Base-by-base conservation (phyloP, 2,888 invertebrate species). In the Muscina levida region DNA sequence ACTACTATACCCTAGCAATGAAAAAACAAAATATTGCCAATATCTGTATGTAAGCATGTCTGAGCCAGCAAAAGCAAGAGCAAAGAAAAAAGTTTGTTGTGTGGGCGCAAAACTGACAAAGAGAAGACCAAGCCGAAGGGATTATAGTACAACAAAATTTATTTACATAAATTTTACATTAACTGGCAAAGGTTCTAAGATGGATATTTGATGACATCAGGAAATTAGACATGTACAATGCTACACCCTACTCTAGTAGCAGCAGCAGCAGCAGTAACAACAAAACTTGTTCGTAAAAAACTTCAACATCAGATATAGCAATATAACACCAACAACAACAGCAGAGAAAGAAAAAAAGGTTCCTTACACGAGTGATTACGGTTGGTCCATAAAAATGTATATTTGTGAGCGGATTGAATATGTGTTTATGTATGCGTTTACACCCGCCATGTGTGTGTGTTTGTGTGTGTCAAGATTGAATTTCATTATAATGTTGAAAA, bases 81-180 rank as follows among this genome's bases (percentile, higher is more conserved):
- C n/a, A n/a, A n/a, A n/a, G n/a, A n/a, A n/a, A n/a, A n/a, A n/a
- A n/a, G n/a, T n/a, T n/a, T n/a, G n/a, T n/a, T n/a, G n/a, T n/a
- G n/a, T n/a, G n/a, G n/a, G n/a, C n/a, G n/a, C n/a, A n/a, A n/a
- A n/a, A n/a, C n/a, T n/a, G n/a, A n/a, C n/a, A n/a, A n/a, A n/a
- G n/a, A n/a, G n/a, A n/a, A n/a, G n/a, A n/a, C n/a, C n/a, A n/a
- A n/a, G n/a, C n/a, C n/a, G n/a, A n/a, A n/a, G n/a, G n/a, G n/a
- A n/a, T n/a, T n/a, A n/a, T n/a, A n/a, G n/a, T n/a, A n/a, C n/a
- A n/a, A n/a, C n/a, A n/a, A n/a, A n/a, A n/a, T n/a, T n/a, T 68
- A 72, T 79, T 79, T 70, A 76, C 76, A 76, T 76, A 79, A 72
- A 76, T 79, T 72, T 72, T 70, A 72, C 76, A 79, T 79, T 79